Percentiles rank a stretch among this genome's conserved stretches.
These are phyloP conservation scores for Psylliodes chrysocephalus DNA, from an alignment of 2,888 invertebrate genomes.

Conservation along the genomic window DNA sequence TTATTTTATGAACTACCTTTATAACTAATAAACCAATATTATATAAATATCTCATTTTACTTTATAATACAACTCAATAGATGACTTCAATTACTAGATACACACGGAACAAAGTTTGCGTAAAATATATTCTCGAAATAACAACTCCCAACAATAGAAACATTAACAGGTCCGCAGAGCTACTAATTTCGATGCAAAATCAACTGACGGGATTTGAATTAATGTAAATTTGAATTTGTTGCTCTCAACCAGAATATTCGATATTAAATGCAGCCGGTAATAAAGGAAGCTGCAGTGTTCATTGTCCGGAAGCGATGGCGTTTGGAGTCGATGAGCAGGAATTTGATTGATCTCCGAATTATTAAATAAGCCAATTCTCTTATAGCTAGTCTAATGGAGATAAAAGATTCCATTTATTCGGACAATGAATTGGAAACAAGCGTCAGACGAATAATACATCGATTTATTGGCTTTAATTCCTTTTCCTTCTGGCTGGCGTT, in stretches of 20 bases:
- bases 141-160: background rate
- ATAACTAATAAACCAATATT: no score
- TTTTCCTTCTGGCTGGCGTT: background rate
- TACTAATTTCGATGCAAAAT: conserved; percentile 2
- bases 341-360: background rate
- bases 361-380: background rate
- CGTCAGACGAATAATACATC: background rate
- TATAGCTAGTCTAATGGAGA: background rate
- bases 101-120: no score
- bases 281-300: background rate
- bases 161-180: background rate
- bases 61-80: no score
- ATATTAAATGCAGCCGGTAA: background rate
- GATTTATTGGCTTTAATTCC: background rate
- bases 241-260: background rate
- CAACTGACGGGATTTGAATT: background rate
- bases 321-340: background rate
- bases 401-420: conserved; percentile 1
- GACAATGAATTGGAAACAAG: background rate
- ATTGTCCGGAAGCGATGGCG: background rate
- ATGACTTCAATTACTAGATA: no score
- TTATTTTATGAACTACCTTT: no score
- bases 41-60: no score
- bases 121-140: background rate
- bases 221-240: conserved; percentile 16